Base-by-base conservation (phyloP, 2,888 invertebrate species). In the Ypsolopha scabrella region DNA sequence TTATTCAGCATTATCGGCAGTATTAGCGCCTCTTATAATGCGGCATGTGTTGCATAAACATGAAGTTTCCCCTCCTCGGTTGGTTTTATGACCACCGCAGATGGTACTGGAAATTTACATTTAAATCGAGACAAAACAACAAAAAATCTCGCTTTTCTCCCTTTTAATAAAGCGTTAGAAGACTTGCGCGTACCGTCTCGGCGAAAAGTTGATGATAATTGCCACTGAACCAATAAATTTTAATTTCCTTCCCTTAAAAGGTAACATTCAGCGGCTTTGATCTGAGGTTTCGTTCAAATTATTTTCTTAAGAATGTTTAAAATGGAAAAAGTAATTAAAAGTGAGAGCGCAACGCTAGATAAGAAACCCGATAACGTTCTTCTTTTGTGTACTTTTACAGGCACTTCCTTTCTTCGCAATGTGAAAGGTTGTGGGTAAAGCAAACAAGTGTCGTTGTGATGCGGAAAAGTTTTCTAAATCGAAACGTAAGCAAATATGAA, bases 401-500 rank as follows among this genome's bases (percentile, higher is more conserved):
- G 24, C 24, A 3, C 24, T 2, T 24, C 24, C 24, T 24, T 24
- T 24, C 24, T 24, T 24, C 24, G 24, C 24, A 24, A 24, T 24
- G 24, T 24, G 4, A 69, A 74, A 72, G 72, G 71, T 70, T 64
- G 63, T 54, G 65, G 60, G 75, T 79, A 79, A 75, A 77, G 71
- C 65, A 68, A 73, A 72, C 72, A 73, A 75, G 70, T 72, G 68
- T 68, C 71, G 70, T 75, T 70, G 72, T 69, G 68, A 67, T 65
- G 36, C 66, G 62, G 60, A 61, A 67, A 64, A 64, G 68, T 62
- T 66, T 67, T 58, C 68, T 62, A 66, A 67, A 66, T 66, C 61
- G 68, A 70, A 64, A 70, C 70, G 75, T 69, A 76, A 75, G 77
- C 75, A 76, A 78, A 78, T 75, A 72, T 70, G 66, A 61, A 73